These are phyloP conservation scores for Lepus timidus DNA, from an alignment of 2,113 vertebrate species.

Conservation along the genomic window DNA sequence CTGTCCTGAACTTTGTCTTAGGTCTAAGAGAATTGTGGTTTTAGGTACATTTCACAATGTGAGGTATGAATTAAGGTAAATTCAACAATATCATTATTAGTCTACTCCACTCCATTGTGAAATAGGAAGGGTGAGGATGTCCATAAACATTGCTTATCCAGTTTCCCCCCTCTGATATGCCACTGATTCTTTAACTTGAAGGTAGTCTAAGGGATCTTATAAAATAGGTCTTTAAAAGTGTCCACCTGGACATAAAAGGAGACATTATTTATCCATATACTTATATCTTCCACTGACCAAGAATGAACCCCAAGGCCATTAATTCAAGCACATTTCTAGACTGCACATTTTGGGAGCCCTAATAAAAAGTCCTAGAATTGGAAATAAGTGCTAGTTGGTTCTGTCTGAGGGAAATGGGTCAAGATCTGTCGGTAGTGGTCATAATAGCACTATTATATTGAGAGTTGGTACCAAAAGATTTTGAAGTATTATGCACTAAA, in stretches of 20 bases:
- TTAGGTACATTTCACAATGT: neutral
- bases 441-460: neutral
- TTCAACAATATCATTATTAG: neutral
- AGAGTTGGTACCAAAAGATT: neutral
- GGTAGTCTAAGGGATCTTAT: neutral
- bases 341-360: neutral
- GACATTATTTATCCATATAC: neutral
- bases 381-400: neutral
- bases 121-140: neutral
- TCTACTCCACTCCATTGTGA: neutral
- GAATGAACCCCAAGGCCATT: neutral
- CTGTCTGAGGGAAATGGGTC: neutral
- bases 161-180: neutral
- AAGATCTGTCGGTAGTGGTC: neutral
- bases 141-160: neutral
- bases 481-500: neutral
- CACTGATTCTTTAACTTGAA: neutral
- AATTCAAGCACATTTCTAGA: neutral
- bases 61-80: constrained; percentile 5
- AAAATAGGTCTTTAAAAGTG: neutral
- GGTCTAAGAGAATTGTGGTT: neutral
- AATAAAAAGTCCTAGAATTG: neutral
- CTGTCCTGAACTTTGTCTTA: neutral
- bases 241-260: neutral
- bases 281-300: neutral